Evolutionary conservation across 2,797 vertebrate species (phyloP), one percentile per base, ranked within the genome.

Genomic region (Xenops minutus): DNA sequence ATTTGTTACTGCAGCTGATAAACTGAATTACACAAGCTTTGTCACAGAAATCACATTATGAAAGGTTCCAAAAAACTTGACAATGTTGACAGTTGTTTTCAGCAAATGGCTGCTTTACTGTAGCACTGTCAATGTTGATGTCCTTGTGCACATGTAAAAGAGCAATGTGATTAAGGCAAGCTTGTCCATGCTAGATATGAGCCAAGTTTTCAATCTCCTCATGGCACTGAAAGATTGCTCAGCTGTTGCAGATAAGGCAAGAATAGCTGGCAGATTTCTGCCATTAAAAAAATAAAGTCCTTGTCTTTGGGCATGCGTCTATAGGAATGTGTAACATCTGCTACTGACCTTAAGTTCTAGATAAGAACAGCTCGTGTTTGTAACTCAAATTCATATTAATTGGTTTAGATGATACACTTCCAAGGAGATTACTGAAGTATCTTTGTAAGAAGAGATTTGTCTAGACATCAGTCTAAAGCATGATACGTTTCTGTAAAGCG

Each of bases 21-120:
- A 98, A 95, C 92, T 96, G 95, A 98, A 97, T 96, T 96, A 93
- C 88, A 97, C 85, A 94, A 95, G 95, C 94, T 97, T 98, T 98
- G 97, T 97, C 96, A 96, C 92, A 96, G 87, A 96, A 97, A 97
- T 97, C 95, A 94, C 88, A 97, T 98, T 97, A 93, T 96, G 95
- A 97, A 97, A 97, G 96, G 90, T 97, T 98, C 97, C 97, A 98
- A 97, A 98, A 97, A 97, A 96, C 95, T 97, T 97, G 97, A 98
- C 97, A 98, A 98, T 97, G 96, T 96, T 98, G 98, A 98, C 98
- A 98, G 98, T 98, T 98, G 98, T 98, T 98, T 98, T 98, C 97
- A 97, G 98, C 98, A 98, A 98, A 98, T 98, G 97, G 96, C 96
- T 97, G 97, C 97, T 98, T 98, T 97, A 82, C 97, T 98, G 91